Evolutionary conservation across 2,797 vertebrate genomes (phyloP), one percentile per base, ranked within the genome.

Genomic region (Furcifer pardalis): DNA sequence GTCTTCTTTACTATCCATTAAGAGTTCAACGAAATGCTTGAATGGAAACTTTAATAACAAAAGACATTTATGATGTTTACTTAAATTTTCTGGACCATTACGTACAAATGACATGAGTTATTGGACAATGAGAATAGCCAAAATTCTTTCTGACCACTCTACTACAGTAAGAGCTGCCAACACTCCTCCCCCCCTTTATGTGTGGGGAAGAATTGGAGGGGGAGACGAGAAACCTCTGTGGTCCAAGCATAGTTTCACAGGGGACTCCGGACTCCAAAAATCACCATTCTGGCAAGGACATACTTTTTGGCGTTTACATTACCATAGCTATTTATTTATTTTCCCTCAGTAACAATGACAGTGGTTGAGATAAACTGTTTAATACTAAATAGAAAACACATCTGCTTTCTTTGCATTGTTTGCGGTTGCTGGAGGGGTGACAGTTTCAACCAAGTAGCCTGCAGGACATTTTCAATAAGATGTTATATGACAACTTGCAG

Each of bases 331-430:
- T 97, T 97, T 97, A 97, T 98, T 98, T 98, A 97, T 97, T 96
- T 96, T 94, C 93, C 95, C 93, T 95, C 92, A 96, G 95, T 97
- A 97, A 97, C 96, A 96, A 96, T 97, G 96, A 96, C 96, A 96
- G 95, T 95, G 95, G 94, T 96, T 95, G 94, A 95, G 96, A 97
- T 98, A 97, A 97, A 97, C 96, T 96, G 95, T 95, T 96, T 97
- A 96, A 97, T 87, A 96, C 95, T 95, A 97, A 97, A 96, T 95
- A 97, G 96, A 96, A 96, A 97, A 93, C 97, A 97, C 97, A 98
- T 98, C 97, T 99, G 97, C 97, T 96, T 93, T 92, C 95, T 96
- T 95, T 96, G 97, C 93, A 96, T 96, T 97, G 96, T 96, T 95
- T 96, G 96, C 94, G 96, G 96, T 96, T 96, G 96, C 96, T 97